phyloP scores from a whole-genome alignment of 2,888 invertebrate species.

The Dorcus hopei region DNA sequence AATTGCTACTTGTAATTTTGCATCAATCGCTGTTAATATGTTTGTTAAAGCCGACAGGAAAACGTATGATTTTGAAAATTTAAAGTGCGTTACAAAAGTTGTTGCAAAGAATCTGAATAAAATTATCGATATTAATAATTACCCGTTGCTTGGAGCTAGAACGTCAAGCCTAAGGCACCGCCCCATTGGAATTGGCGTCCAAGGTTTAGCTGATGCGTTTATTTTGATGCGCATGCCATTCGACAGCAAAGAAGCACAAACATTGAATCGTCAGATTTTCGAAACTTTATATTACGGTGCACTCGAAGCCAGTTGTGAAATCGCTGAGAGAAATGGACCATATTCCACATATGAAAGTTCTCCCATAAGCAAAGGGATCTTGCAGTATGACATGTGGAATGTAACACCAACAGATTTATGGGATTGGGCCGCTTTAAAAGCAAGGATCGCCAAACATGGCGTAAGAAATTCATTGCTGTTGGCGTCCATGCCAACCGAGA shows the following conservation, averaged over 20 bases:
- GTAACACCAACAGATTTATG: slow-evolving; percentile 82
- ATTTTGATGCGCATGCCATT: slow-evolving; percentile 91
- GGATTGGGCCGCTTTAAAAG: slow-evolving; percentile 84
- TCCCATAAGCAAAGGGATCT: slow-evolving; percentile 91
- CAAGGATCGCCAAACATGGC: slow-evolving; percentile 83
- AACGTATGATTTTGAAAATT: slow-evolving; percentile 81
- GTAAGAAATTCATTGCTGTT: slow-evolving; percentile 77
- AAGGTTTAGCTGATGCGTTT: slow-evolving; percentile 96
- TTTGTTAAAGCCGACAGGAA: slow-evolving; percentile 75
- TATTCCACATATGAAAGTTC: slow-evolving; percentile 91
- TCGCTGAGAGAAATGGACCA: slow-evolving; percentile 78
- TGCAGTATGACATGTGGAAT: slow-evolving; percentile 98
- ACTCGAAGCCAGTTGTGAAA: slow-evolving; percentile 90
- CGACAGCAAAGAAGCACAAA: slow-evolving; percentile 80
- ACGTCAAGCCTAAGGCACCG: slow-evolving; percentile 84
- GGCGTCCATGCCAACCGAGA: slow-evolving; percentile 98
- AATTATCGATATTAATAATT: slow-evolving; percentile 95
- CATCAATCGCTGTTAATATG: slow-evolving; percentile 94
- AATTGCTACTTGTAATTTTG: slow-evolving; percentile 96
- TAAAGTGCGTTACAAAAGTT: slow-evolving; percentile 86
- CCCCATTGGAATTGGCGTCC: slow-evolving; percentile 91
- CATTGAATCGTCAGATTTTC: slow-evolving; percentile 92
- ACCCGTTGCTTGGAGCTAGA: slow-evolving; percentile 87
- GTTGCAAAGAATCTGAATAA: slow-evolving; percentile 91
- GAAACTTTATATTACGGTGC: slow-evolving; percentile 98